Percentiles rank a stretch among this genome's conserved stretches.
These are phyloP conservation scores for Ptychoptera contaminata DNA, from an alignment of 2,888 invertebrate genomes.

Conservation along the genomic window DNA sequence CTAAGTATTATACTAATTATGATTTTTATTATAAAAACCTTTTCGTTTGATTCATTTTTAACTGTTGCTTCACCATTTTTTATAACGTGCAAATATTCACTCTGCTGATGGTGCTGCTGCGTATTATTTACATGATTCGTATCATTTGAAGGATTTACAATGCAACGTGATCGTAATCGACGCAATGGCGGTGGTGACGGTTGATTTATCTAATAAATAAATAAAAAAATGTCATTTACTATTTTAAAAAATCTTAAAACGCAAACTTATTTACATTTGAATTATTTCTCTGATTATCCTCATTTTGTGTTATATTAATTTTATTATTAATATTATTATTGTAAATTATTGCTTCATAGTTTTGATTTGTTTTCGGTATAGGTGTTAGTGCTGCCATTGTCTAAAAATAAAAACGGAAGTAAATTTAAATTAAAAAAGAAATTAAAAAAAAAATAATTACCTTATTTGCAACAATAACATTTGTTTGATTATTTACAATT, in stretches of 20 bases:
- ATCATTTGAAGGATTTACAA: constrained; percentile 3
- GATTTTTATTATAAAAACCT: background rate
- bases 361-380: background rate
- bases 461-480: constrained; percentile 12
- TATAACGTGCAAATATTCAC: background rate
- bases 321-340: background rate
- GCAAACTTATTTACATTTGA: background rate
- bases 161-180: constrained; percentile 7
- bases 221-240: background rate
- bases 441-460: constrained; percentile 1
- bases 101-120: background rate
- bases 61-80: no score
- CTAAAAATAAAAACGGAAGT: background rate
- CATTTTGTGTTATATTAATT: background rate
- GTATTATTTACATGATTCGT: background rate
- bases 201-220: constrained; percentile 7
- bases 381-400: constrained; percentile 7
- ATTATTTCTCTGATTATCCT: background rate
- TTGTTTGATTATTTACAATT: no score
- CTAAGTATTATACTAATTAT: background rate
- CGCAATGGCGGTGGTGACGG: constrained; percentile 11
- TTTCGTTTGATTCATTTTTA: background rate
- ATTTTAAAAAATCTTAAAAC: no score
- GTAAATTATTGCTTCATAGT: background rate
- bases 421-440: background rate